Base-by-base conservation (phyloP, 2,113 vertebrate species). In the Arizona elegans region DNA sequence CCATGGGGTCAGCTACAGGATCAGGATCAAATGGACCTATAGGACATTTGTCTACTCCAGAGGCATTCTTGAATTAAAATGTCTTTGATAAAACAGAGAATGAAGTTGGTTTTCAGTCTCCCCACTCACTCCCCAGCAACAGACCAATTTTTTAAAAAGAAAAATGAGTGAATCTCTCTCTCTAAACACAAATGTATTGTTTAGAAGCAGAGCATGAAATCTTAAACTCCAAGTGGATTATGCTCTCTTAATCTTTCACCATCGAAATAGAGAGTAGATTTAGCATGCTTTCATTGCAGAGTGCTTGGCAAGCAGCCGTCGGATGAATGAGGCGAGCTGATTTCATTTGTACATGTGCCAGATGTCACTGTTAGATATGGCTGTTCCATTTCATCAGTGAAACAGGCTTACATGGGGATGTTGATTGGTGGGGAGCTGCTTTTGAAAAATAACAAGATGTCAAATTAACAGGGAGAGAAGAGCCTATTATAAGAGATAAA, bases 341-440 rank as follows among this genome's bases (percentile, higher is more conserved):
- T 95, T 95, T 95, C 94, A 92, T 96, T 96, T 96, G 95, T 97
- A 96, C 93, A 94, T 93, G 95, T 95, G 96, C 96, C 96, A 96
- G 93, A 95, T 0, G 0, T 94, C 95, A 96, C 96, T 90, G 15
- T 94, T 95, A 95, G 95, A 95, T 96, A 95, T 96, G 96, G 94
- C 96, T 96, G 95, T 87, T 97, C 97, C 96, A 96, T 96, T 97
- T 97, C 96, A 96, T 96, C 95, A 97, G 93, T 91, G 95, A 96
- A 95, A 96, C 95, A 95, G 96, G 95, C 11, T 96, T 96, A 95
- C 70, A 81, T 55, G 70, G 92, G 65, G 91, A 96, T 92, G 96
- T 94, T 15, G 91, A 97, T 96, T 94, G 94, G 95, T 96, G 95
- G 96, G 86, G 89, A 90, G 93, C 93, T 95, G 92, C 92, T 95